These are phyloP conservation scores for Melanotaenia trifasciata DNA, from an alignment of 2,797 vertebrate genomes.

Conservation along the genomic window DNA sequence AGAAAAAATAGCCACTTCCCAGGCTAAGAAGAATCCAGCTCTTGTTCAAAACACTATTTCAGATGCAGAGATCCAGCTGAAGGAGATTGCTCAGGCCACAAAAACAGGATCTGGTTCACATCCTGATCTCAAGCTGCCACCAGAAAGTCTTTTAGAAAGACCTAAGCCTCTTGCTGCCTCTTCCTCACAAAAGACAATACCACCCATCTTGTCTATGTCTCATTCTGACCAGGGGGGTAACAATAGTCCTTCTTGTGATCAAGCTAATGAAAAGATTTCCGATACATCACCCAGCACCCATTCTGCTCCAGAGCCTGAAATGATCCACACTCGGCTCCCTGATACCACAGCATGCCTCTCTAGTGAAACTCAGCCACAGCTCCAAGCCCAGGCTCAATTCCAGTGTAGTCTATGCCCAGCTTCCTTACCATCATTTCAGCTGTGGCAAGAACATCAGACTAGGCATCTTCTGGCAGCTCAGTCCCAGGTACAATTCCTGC, in stretches of 20 bases:
- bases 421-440: constrained; percentile 94
- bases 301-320: constrained; percentile 58
- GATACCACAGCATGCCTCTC: constrained; percentile 45
- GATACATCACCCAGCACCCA: constrained; percentile 37
- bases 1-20: constrained; percentile 39
- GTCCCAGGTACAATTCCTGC: constrained; percentile 95
- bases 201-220: constrained; percentile 16
- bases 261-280: constrained; percentile 52
- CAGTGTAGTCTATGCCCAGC: constrained; percentile 96
- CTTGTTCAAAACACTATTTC: constrained; percentile 40
- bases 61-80: constrained; percentile 41
- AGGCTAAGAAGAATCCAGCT: constrained; percentile 40
- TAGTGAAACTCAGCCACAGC: constrained; percentile 67
- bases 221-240: constrained; percentile 41
- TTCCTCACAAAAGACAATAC: constrained; percentile 45
- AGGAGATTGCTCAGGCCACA: constrained; percentile 38
- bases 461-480: constrained; percentile 96
- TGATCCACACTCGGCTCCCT: constrained; percentile 52
- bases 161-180: constrained; percentile 31
- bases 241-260: constrained; percentile 37
- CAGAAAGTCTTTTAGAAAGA: constrained; percentile 50
- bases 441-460: constrained; percentile 99
- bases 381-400: constrained; percentile 91
- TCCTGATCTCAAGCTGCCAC: constrained; percentile 30
- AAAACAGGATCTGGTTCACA: constrained; percentile 38